Conservation (phyloP, 2,113 vertebrate species). For the Corvus hawaiiensis region DNA sequence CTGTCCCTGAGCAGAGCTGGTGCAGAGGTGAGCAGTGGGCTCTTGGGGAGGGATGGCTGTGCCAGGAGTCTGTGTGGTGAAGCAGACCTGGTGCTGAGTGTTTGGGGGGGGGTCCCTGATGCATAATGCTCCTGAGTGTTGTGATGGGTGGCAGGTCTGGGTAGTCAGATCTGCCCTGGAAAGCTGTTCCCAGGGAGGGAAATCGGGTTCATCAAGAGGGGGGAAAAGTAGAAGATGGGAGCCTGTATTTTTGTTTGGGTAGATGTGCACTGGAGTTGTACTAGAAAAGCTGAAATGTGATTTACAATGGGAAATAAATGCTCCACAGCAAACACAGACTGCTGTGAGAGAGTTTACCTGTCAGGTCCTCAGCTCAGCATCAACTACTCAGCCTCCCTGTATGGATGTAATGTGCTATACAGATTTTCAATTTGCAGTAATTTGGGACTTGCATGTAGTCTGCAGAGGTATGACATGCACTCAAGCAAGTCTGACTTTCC, state of each 20-base stretch:
- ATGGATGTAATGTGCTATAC: not conserved
- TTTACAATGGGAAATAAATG: not conserved
- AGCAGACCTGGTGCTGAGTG: not conserved
- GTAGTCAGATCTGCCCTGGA: not conserved
- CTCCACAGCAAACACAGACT: not conserved
- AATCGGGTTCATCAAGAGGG: accelerated
- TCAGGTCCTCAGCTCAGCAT: not conserved
- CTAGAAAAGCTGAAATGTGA: not conserved
- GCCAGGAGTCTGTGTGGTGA: not conserved
- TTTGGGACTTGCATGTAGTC: not conserved
- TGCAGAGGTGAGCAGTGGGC: not conserved
- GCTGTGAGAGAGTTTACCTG: not conserved
- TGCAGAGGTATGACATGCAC: not conserved
- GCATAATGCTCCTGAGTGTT: accelerated
- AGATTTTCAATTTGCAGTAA: not conserved
- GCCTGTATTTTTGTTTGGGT: not conserved
- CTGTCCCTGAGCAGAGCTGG: not conserved
- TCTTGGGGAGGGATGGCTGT: not conserved
- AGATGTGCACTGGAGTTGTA: not conserved
- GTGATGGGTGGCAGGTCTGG: not conserved
- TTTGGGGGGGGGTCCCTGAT: not conserved
- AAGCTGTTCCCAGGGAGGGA: not conserved
- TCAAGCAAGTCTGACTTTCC: not conserved
- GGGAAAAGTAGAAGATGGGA: not conserved
- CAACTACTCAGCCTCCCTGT: not conserved